Conservation (phyloP, 1,140 invertebrate species). For the Microplitis demolitor region DNA sequence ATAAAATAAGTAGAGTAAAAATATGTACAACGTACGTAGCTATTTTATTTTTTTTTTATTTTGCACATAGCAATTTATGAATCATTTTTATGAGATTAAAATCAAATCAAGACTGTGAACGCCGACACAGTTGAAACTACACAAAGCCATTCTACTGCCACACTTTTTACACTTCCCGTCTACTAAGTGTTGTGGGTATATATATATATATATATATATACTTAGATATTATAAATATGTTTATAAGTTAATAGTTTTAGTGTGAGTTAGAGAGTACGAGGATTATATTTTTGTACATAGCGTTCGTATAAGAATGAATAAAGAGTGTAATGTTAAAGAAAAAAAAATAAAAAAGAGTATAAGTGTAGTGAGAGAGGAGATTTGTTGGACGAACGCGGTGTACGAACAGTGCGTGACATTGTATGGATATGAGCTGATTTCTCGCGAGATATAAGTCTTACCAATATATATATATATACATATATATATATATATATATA, state of each 20-base stretch:
- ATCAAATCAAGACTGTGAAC: conserved; percentile 4
- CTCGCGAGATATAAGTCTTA: conserved; percentile 38
- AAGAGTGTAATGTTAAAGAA: background rate
- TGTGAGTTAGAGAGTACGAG: background rate
- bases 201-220: background rate
- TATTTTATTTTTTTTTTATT: background rate
- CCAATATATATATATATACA: background rate
- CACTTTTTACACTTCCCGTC: conserved; percentile 5
- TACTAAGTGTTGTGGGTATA: no score
- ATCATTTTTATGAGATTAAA: conserved; percentile 5
- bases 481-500: background rate
- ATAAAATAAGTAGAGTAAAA: no score
- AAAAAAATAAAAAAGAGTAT: background rate
- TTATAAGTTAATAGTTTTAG: no score
- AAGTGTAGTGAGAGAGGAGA: background rate
- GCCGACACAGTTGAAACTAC: conserved; percentile 9
- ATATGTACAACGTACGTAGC: no score
- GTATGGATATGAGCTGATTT: conserved; percentile 61
- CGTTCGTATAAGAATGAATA: background rate
- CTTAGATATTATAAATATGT: no score
- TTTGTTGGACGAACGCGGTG: conserved; percentile 18
- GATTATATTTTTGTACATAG: background rate
- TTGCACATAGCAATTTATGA: conserved; percentile 8
- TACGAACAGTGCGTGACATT: conserved; percentile 52
- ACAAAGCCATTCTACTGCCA: conserved; percentile 17